Evolutionary conservation across 1,140 invertebrate species (phyloP), one percentile per base, ranked within the genome.

Genomic region (Vollenhovia emeryi): DNA sequence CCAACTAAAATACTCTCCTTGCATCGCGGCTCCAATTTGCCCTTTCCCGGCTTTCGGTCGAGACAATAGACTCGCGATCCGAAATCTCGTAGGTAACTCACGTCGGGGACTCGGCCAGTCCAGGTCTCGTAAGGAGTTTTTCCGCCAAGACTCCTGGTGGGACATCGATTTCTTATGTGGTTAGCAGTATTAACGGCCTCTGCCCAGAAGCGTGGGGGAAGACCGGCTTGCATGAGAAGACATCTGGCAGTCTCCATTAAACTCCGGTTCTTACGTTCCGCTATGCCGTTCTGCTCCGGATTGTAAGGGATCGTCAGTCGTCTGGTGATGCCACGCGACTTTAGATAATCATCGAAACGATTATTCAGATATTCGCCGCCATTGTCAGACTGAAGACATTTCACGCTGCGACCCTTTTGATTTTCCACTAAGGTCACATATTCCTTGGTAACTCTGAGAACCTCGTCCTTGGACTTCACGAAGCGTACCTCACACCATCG

Each of bases 1-100:
- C 69, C 69, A 4, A 87, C 55, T 0, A 87, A 27, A 27, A 71
- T 40, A 4, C 36, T 43, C 27, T 78, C 48, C 33, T 60, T 73
- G 13, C 78, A 55, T 5, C 52, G 62, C 13, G 21, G 18, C 6
- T 92, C 83, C 9, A 92, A 85, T 82, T 93, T 93, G 27, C n/a
- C 75, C 52, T 79, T 73, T 7, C 79, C 87, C 48, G 84, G 85
- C 45, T 83, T 71, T 30, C 90, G 66, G 7, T 88, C 52, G 18
- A 88, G 59, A 6, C 87, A 88, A 40, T 87, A 86, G 9, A 90
- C 92, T 50, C 64, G 55, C 57, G 6, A 71, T 55, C 92, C 59
- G 86, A 93, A 93, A 15, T 86, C 90, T 66, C 87, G 73, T 27
- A 93, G 68, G 68, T 91, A 76, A 13, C 52, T 62, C 9, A 91